Evolutionary conservation across 2,113 vertebrate species (phyloP).

Genomic region (Actenoides lindsayi): DNA sequence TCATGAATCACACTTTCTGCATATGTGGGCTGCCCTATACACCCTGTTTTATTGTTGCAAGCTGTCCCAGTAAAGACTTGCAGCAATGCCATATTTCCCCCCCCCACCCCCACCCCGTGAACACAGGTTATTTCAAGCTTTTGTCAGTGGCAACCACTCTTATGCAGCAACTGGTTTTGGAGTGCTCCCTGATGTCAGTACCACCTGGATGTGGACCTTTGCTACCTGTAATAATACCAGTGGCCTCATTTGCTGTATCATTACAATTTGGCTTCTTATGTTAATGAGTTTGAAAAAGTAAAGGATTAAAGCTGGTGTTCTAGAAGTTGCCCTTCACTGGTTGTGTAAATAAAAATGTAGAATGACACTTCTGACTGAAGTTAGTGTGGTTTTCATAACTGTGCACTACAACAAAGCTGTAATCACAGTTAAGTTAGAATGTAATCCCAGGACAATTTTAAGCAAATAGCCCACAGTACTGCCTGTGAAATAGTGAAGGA

Average conservation of each 20-base stretch:
- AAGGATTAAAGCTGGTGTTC: constrained; percentile 85
- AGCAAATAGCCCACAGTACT: constrained; percentile 82
- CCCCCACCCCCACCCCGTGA: constrained; percentile 88
- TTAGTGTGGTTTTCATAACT: constrained; percentile 85
- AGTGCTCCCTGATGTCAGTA: constrained; percentile 87
- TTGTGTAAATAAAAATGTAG: constrained; percentile 84
- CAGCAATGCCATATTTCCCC: constrained; percentile 87
- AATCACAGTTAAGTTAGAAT: constrained; percentile 82
- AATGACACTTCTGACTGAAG: constrained; percentile 83
- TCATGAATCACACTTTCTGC: constrained; percentile 86
- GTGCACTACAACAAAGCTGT: constrained; percentile 81
- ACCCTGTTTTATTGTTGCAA: constrained; percentile 83
- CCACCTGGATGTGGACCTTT: constrained; percentile 85
- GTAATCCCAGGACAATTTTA: constrained; percentile 83
- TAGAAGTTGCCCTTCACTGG: constrained; percentile 86
- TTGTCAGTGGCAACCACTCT: constrained; percentile 88
- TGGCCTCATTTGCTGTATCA: constrained; percentile 90
- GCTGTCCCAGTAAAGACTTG: constrained; percentile 84
- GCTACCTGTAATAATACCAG: constrained; percentile 90
- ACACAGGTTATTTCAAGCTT: constrained; percentile 89
- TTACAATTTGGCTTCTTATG: constrained; percentile 91
- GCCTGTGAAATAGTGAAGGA: constrained; percentile 81
- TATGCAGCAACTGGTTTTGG: constrained; percentile 88
- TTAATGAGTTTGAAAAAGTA: constrained; percentile 85
- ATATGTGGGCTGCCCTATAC: constrained; percentile 78